Percentiles rank a stretch among this genome's conserved stretches.
These are phyloP conservation scores for Philotrypesis tridentata DNA, from an alignment of 1,140 invertebrate species.

Conservation along the genomic window DNA sequence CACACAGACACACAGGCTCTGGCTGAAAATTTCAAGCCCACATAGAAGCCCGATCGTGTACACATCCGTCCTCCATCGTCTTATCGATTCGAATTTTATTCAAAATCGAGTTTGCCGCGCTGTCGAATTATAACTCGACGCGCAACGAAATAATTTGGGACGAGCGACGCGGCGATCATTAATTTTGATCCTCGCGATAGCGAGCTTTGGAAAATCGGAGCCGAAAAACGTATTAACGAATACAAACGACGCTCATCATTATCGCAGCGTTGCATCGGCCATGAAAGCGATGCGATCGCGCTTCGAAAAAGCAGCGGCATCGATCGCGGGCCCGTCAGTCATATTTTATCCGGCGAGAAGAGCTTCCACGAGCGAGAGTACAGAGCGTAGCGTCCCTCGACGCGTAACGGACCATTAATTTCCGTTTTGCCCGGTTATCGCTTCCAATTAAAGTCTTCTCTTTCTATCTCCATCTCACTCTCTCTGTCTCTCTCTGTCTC, in stretches of 20 bases:
- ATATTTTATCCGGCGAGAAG: not conserved
- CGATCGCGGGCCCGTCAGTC: not conserved
- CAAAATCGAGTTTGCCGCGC: no score
- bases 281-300: not conserved
- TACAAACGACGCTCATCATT: not conserved
- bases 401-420: slow-evolving; percentile 8
- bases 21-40: not conserved
- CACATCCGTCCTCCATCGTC: no score
- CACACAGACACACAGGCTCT: not conserved
- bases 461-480: not conserved
- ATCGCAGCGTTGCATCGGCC: not conserved
- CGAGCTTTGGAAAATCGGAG: not conserved
- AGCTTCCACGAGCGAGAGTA: not conserved
- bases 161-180: not conserved
- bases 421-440: slow-evolving; percentile 15
- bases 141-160: not conserved
- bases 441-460: slow-evolving; percentile 5
- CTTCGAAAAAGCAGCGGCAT: not conserved
- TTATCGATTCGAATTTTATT: not conserved
- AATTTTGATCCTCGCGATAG: not conserved
- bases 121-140: no score
- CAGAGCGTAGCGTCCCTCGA: not conserved
- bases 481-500: no score
- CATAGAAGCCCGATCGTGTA: no score
- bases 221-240: not conserved